Conservation (phyloP, 2,888 invertebrate species). For the Clostera curtula region DNA sequence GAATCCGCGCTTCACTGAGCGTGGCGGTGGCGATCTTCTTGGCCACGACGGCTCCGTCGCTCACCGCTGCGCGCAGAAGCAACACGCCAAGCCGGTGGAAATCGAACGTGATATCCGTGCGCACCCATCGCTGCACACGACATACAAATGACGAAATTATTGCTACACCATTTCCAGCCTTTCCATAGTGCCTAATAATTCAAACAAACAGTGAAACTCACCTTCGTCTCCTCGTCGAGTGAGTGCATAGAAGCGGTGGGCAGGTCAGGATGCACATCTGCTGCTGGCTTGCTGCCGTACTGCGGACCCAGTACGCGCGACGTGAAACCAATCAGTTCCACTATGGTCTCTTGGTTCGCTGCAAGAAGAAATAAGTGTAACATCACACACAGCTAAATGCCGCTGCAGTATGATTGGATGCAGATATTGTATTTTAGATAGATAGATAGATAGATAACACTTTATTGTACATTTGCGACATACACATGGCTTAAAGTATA, state of each 20-base stretch:
- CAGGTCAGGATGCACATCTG: conserved; percentile 23
- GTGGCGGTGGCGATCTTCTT: conserved; percentile 96
- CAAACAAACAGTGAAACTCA: conserved; percentile 16
- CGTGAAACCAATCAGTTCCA: conserved; percentile 92
- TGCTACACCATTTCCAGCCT: not conserved
- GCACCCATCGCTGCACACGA: conserved; percentile 44
- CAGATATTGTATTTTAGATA: too few species aligned
- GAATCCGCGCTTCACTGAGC: conserved; percentile 91
- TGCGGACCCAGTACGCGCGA: conserved; percentile 75
- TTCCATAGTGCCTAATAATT: not conserved
- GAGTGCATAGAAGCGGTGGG: conserved; percentile 23
- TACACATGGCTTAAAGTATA: too few species aligned
- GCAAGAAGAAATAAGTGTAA: conserved; percentile 7
- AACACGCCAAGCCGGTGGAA: conserved; percentile 94
- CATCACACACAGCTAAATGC: too few species aligned
- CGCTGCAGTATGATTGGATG: too few species aligned
- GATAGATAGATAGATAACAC: too few species aligned
- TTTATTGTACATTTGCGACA: too few species aligned
- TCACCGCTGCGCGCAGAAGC: conserved; percentile 85
- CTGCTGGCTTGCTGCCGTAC: conserved; percentile 22
- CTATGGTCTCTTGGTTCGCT: conserved; percentile 97
- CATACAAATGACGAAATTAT: conserved; percentile 5
- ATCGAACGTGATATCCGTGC: conserved; percentile 92
- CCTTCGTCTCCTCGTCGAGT: conserved; percentile 26
- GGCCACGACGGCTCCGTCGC: conserved; percentile 81